Evolutionary conservation across 2,113 vertebrate genomes (phyloP), one percentile per base, ranked within the genome.

Genomic region (Brevimyrus niger): DNA sequence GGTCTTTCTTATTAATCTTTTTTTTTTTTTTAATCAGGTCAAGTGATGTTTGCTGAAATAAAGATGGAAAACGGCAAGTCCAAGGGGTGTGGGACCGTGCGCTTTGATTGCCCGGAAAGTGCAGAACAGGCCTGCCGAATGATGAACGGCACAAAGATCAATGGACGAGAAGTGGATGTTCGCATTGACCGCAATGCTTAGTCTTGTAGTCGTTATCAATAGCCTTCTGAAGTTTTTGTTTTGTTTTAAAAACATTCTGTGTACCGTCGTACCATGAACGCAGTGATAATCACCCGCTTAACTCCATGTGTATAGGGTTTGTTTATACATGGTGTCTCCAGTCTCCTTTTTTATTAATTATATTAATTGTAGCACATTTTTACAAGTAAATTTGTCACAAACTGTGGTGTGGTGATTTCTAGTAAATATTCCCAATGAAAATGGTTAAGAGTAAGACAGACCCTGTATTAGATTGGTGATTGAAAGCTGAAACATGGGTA

Each of bases 121-220:
- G 98, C 98, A 0, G 98, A 99, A 92, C 97, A 98, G 91, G 98
- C 98, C 90, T 99, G 98, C 95, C 96, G 97, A 91, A 95, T 98
- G 96, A 99, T 99, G 98, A 99, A 99, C 31, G 98, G 98, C 94
- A 98, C 98, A 91, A 99, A 99, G 95, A 99, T 99, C 95, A 99
- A 97, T 89, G 98, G 98, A 91, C 95, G 98, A 94, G 98, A 99
- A 95, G 98, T 99, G 88, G 98, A 99, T 86, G 98, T 99, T 89
- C 98, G 98, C 91, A 95, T 99, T 91, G 98, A 99, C 94, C 97
- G 97, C 89, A 98, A 98, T 89, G 98, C 97, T 44, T 99, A 96
- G 61, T 35, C 92, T 47, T 92, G 95, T 95, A 93, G 94, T 93
- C 91, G 95, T 94, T 95, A 95, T 96, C 96, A 96, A 95, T 95